These are phyloP conservation scores for Labeo calbasu DNA, from an alignment of 2,797 vertebrate species.

Conservation along the genomic window DNA sequence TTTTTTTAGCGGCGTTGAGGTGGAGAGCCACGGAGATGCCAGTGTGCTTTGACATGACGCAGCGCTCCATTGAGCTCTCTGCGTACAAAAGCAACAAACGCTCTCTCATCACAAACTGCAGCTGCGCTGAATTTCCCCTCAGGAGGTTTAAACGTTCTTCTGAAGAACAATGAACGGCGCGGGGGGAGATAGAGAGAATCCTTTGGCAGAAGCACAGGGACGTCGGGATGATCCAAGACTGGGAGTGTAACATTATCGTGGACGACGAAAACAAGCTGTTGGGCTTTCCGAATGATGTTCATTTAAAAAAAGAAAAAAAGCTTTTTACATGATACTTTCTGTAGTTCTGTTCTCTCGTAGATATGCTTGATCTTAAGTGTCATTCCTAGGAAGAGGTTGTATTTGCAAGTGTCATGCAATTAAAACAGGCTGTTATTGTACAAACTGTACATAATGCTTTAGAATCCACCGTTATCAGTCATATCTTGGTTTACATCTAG, in stretches of 20 bases:
- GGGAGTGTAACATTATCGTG: constrained; percentile 44
- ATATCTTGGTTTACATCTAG: constrained; percentile 56
- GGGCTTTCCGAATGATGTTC: constrained; percentile 45
- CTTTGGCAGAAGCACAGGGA: constrained; percentile 34
- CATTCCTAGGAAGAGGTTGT: constrained; percentile 35
- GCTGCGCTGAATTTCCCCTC: constrained; percentile 39
- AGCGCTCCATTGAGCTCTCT: constrained; percentile 44
- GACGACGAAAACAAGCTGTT: constrained; percentile 48
- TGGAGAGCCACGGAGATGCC: constrained; percentile 36
- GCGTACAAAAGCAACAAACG: constrained; percentile 28
- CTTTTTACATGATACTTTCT: constrained; percentile 42
- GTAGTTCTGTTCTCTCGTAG: constrained; percentile 51
- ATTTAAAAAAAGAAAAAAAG: constrained; percentile 40
- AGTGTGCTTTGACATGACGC: constrained; percentile 38
- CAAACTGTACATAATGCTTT: constrained; percentile 35
- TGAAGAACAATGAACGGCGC: constrained; percentile 26
- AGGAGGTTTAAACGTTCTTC: constrained; percentile 41
- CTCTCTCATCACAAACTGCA: constrained; percentile 32
- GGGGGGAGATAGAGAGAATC: background rate
- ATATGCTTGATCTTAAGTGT: constrained; percentile 35
- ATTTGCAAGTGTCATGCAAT: constrained; percentile 31
- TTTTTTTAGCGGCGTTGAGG: constrained; percentile 38
- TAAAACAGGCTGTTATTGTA: constrained; percentile 44
- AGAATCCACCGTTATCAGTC: constrained; percentile 24
- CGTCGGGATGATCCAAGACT: constrained; percentile 46